Percentiles rank a stretch among this genome's conserved stretches.
These are phyloP conservation scores for Ophonus ardosiacus DNA, from an alignment of 2,888 invertebrate genomes.

Conservation along the genomic window DNA sequence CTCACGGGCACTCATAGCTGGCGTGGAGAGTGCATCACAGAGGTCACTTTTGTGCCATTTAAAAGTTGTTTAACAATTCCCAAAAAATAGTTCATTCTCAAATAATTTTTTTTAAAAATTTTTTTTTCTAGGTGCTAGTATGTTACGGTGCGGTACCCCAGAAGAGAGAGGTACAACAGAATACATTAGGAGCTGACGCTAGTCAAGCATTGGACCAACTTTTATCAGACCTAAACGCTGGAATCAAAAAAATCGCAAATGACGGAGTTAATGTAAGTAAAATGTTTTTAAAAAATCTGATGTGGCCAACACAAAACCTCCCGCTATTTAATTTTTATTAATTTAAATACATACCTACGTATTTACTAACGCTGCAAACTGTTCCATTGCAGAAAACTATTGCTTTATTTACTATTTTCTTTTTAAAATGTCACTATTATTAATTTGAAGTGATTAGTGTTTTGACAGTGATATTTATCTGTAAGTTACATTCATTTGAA, in stretches of 20 bases:
- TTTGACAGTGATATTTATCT: too few species aligned
- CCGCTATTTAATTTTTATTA: background rate
- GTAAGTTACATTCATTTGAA: too few species aligned
- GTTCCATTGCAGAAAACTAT: too few species aligned
- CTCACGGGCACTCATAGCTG: too few species aligned
- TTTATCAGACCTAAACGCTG: slow-evolving; percentile 17
- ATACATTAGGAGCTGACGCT: slow-evolving; percentile 18
- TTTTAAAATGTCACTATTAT: too few species aligned
- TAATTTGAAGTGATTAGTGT: too few species aligned
- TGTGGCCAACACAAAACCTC: background rate
- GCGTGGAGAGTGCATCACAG: too few species aligned
- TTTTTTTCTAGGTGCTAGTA: background rate
- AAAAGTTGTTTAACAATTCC: background rate
- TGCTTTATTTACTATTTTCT: too few species aligned
- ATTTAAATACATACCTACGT: background rate
- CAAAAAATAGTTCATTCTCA: background rate
- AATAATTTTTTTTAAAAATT: background rate
- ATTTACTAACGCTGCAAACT: too few species aligned
- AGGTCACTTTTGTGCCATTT: too few species aligned
- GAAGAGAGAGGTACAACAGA: slow-evolving; percentile 17
- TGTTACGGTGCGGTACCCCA: slow-evolving; percentile 12
- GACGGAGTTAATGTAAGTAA: slow-evolving; percentile 51
- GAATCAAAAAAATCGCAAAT: slow-evolving; percentile 17
- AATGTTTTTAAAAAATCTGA: background rate
- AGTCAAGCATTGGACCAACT: slow-evolving; percentile 44